These are phyloP conservation scores for Microchirus variegatus DNA, from an alignment of 2,797 vertebrate species.

Conservation along the genomic window DNA sequence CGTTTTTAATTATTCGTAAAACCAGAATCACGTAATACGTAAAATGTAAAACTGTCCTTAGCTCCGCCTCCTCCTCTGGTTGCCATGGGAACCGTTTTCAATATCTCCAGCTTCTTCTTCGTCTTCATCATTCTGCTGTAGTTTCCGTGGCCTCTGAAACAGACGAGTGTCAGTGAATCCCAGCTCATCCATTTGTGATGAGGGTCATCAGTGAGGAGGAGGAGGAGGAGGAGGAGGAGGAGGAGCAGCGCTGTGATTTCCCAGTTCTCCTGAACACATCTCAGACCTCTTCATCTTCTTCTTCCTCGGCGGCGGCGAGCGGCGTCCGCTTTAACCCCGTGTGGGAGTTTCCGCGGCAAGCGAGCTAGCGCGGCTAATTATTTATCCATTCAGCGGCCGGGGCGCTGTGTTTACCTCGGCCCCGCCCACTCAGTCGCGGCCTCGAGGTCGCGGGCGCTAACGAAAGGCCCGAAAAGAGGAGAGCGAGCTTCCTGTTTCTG, in stretches of 20 bases:
- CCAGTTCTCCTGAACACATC: slow-evolving; percentile 41
- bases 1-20: too few species aligned
- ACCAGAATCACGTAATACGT: too few species aligned
- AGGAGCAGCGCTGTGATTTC: slow-evolving; percentile 17
- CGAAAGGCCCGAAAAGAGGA: slow-evolving; percentile 20
- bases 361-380: slow-evolving; percentile 49
- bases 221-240: slow-evolving; percentile 18
- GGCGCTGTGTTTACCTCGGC: not conserved
- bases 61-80: slow-evolving; percentile 16
- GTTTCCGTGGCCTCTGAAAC: slow-evolving; percentile 28
- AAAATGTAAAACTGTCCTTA: not conserved
- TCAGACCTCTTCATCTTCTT: not conserved
- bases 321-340: slow-evolving; percentile 29
- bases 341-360: slow-evolving; percentile 56
- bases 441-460: slow-evolving; percentile 18
- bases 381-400: slow-evolving; percentile 39
- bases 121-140: slow-evolving; percentile 25
- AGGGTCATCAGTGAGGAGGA: slow-evolving; percentile 58
- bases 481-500: slow-evolving; percentile 11
- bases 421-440: slow-evolving; percentile 27
- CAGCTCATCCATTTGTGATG: slow-evolving; percentile 45
- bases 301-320: slow-evolving; percentile 17
- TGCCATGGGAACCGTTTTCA: not conserved
- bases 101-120: too few species aligned
- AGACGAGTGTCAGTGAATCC: slow-evolving; percentile 24